phyloP scores from a whole-genome alignment of 2,888 invertebrate genomes.

The Drosophila bunnanda region DNA sequence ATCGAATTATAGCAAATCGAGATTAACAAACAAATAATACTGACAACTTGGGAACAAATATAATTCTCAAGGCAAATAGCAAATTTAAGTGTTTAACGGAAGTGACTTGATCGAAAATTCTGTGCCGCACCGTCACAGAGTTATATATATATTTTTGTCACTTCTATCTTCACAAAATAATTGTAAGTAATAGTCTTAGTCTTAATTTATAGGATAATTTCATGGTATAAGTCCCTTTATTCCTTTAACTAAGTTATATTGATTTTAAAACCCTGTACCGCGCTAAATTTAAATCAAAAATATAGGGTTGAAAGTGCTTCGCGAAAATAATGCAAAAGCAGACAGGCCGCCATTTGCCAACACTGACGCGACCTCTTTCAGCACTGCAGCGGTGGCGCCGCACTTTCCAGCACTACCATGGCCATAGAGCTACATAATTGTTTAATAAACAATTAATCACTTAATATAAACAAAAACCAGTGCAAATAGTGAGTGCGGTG shows the following conservation, averaged over 20 bases:
- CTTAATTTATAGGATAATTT: background rate
- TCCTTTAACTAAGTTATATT: background rate
- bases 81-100: too few species aligned
- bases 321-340: background rate
- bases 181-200: background rate
- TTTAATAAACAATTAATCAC: constrained; percentile 79
- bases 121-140: background rate
- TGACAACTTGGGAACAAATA: background rate
- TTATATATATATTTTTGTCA: background rate
- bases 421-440: constrained; percentile 72
- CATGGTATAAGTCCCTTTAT: background rate
- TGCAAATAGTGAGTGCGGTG: constrained; percentile 52
- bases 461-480: constrained; percentile 72
- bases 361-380: constrained; percentile 5
- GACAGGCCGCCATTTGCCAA: background rate
- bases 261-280: background rate
- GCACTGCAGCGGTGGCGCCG: constrained; percentile 1
- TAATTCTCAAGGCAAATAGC: background rate
- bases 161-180: too few species aligned
- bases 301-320: background rate
- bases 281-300: background rate
- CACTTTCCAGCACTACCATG: constrained; percentile 47
- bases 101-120: background rate
- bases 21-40: background rate
- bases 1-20: background rate